A percentile compares a stretch with the other conserved stretches of the same genome.
These are phyloP conservation scores for Synanthedon tipuliformis DNA, from an alignment of 2,888 invertebrate species.

Conservation along the genomic window DNA sequence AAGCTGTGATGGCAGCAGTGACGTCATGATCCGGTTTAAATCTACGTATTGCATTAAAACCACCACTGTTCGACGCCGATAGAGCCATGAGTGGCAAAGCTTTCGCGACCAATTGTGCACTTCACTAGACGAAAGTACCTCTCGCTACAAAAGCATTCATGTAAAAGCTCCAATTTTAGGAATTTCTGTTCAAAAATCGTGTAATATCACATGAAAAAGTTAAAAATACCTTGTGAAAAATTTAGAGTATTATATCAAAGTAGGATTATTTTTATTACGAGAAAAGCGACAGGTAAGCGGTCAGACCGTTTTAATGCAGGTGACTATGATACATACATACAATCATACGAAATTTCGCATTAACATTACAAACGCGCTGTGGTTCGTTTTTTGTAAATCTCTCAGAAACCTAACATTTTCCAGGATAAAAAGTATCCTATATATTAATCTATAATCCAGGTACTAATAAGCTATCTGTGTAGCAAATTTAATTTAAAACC, in stretches of 20 bases:
- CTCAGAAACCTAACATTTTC: no score
- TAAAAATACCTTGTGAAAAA: background rate
- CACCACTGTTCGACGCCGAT: slow-evolving; percentile 1
- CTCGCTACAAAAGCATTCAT: background rate
- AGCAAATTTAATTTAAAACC: no score
- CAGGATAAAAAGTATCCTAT: no score
- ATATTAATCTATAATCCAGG: no score
- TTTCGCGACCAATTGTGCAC: background rate
- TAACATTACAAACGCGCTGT: no score
- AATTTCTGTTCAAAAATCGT: background rate
- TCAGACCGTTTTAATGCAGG: no score
- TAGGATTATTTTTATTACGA: no score
- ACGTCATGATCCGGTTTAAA: background rate
- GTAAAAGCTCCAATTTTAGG: background rate
- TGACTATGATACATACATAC: no score
- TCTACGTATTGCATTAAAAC: slow-evolving; percentile 1
- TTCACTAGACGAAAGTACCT: background rate
- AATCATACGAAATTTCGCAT: no score
- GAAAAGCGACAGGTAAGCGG: no score
- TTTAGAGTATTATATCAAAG: background rate
- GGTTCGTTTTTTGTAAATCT: no score
- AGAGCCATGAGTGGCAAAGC: background rate
- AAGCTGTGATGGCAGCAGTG: background rate
- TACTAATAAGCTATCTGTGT: no score
- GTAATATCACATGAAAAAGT: background rate